phyloP scores from a whole-genome alignment of 2,888 invertebrate genomes.

The Dichetophora obliterata region DNA sequence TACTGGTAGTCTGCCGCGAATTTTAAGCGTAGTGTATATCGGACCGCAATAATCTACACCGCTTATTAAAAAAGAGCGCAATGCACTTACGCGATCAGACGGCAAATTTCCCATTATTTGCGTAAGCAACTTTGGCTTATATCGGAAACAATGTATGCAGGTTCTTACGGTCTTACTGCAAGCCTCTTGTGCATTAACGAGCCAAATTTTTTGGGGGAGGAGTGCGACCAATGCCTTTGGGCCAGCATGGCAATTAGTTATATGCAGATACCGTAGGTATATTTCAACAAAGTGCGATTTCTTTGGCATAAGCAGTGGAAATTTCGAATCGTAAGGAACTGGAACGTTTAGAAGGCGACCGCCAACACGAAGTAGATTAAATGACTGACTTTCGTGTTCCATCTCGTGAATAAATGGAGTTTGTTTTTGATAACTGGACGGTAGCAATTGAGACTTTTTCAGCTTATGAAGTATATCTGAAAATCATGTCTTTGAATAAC shows the following conservation, averaged over 20 bases:
- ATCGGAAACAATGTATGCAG: conserved; percentile 34
- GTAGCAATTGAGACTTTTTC: background rate
- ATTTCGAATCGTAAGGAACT: background rate
- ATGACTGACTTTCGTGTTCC: too few species aligned
- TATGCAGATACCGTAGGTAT: background rate
- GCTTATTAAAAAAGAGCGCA: background rate
- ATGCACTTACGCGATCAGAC: conserved; percentile 1
- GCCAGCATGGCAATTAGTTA: conserved; percentile 27
- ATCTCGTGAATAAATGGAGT: background rate
- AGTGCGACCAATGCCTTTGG: conserved; percentile 29
- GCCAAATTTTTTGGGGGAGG: too few species aligned
- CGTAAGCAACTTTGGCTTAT: conserved; percentile 25
- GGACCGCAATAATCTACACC: conserved; percentile 6
- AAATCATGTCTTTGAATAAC: background rate
- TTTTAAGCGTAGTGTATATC: too few species aligned
- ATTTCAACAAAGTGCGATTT: background rate
- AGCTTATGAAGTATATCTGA: background rate
- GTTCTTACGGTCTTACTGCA: too few species aligned
- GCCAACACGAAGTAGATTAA: background rate
- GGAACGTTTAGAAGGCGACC: background rate
- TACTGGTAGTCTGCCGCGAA: conserved; percentile 38
- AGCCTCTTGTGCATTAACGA: too few species aligned
- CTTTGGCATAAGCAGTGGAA: background rate
- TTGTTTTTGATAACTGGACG: background rate
- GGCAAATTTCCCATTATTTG: conserved; percentile 39